Percentiles rank a stretch among this genome's conserved stretches.
Evolutionary conservation across 2,797 vertebrate genomes (phyloP).

Genomic region (Acipenser oxyrinchus): DNA sequence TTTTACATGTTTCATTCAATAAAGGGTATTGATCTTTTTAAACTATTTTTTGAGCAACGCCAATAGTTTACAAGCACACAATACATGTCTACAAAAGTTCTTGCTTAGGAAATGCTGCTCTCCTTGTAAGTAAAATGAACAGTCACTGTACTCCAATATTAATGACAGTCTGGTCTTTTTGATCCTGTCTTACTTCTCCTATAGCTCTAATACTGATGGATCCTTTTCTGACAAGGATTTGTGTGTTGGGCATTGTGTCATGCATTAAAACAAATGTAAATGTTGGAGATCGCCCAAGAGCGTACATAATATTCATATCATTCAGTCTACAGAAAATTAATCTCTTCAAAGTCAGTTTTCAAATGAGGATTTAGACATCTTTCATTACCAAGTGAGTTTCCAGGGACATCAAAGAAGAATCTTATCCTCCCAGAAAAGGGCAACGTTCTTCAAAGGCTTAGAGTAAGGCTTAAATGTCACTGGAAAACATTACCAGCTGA

Average conservation of each 20-base stretch:
- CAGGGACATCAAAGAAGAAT: neutral
- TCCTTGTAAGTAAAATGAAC: too few species aligned
- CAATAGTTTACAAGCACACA: too few species aligned
- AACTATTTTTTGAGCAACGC: too few species aligned
- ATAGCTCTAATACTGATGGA: neutral
- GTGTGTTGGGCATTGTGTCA: neutral
- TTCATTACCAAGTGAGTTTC: slow-evolving; percentile 12
- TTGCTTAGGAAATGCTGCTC: too few species aligned
- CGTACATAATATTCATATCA: slow-evolving; percentile 4
- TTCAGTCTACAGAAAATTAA: slow-evolving; percentile 8
- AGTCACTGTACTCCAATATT: too few species aligned
- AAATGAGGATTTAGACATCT: slow-evolving; percentile 17
- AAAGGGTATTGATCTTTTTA: too few species aligned
- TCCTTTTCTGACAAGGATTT: neutral
- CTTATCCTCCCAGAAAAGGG: slow-evolving; percentile 14
- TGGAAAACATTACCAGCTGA: slow-evolving; percentile 6
- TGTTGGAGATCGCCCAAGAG: neutral
- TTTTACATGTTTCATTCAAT: too few species aligned
- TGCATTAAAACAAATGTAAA: neutral
- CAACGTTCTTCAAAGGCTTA: neutral
- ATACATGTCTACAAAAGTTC: too few species aligned
- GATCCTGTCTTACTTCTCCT: too few species aligned
- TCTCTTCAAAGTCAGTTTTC: slow-evolving; percentile 13
- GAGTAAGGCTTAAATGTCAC: slow-evolving; percentile 15
- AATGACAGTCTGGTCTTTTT: too few species aligned